phyloP scores from a whole-genome alignment of 2,888 invertebrate genomes.

The Pinctada fucata region DNA sequence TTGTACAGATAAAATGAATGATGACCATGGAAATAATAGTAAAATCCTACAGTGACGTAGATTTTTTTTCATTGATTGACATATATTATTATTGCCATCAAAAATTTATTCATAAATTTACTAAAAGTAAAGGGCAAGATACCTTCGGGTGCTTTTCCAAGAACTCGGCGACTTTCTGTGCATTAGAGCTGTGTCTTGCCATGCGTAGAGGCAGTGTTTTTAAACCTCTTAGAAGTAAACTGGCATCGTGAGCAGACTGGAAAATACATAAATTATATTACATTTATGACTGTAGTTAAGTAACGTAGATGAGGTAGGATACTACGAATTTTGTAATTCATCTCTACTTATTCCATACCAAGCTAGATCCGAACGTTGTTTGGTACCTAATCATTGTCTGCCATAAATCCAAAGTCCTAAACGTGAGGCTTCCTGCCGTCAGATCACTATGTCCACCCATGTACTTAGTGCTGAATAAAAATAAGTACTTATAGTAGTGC shows the following conservation, averaged over 20 bases:
- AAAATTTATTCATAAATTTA: too few relatives aligned
- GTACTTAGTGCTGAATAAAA: conserved; percentile 73
- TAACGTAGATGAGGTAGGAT: background rate
- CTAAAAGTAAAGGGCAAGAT: background rate
- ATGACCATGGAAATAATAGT: too few relatives aligned
- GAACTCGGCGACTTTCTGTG: conserved; percentile 87
- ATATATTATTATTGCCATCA: too few relatives aligned
- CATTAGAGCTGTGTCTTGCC: conserved; percentile 90
- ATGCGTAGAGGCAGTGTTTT: conserved; percentile 95
- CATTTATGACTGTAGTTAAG: background rate
- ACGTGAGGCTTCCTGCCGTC: conserved; percentile 73
- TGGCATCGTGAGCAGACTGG: conserved; percentile 65
- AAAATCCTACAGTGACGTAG: too few relatives aligned
- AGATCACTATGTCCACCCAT: conserved; percentile 77
- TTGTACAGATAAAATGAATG: too few relatives aligned
- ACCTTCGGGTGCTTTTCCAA: conserved; percentile 86
- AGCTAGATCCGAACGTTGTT: conserved; percentile 57
- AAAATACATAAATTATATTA: background rate
- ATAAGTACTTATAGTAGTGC: too few relatives aligned
- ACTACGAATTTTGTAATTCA: too few relatives aligned
- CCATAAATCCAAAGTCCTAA: conserved; percentile 67
- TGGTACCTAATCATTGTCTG: conserved; percentile 61
- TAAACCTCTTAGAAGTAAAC: conserved; percentile 81
- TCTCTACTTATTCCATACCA: conserved; percentile 14
- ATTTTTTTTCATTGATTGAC: too few relatives aligned